Conservation (phyloP, 2,797 vertebrate species). For the Mormyrops attenuatus region DNA sequence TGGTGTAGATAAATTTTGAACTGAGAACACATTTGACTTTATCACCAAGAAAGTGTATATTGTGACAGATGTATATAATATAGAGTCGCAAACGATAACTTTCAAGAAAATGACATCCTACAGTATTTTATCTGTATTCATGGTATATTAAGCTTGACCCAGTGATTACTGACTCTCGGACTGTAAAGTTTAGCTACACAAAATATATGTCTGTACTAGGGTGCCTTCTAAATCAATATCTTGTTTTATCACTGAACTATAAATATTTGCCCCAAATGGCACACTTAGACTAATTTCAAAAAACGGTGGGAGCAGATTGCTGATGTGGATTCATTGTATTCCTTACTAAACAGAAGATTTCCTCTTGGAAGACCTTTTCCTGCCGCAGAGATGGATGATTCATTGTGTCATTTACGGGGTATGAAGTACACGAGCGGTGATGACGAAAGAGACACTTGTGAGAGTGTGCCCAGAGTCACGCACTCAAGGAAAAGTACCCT, state of each 20-base stretch:
- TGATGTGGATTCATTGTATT: background rate
- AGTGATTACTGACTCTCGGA: background rate
- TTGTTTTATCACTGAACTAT: background rate
- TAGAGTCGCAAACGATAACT: background rate
- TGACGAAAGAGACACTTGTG: background rate
- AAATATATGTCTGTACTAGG: background rate
- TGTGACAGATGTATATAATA: background rate
- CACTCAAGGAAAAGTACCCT: background rate
- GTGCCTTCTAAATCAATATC: constrained; percentile 3
- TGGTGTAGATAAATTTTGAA: constrained; percentile 11
- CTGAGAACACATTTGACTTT: constrained; percentile 31
- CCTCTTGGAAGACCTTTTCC: background rate
- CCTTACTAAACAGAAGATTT: background rate
- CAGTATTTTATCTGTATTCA: background rate
- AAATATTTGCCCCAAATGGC: background rate
- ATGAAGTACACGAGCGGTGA: background rate
- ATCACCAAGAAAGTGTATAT: constrained; percentile 26
- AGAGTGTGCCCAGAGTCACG: constrained; percentile 7
- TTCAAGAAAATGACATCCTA: background rate
- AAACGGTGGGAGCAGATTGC: background rate
- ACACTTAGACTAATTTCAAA: background rate
- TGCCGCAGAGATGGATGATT: background rate
- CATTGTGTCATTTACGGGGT: background rate
- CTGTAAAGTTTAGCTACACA: background rate
- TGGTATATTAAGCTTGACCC: background rate